phyloP scores from a whole-genome alignment of 2,113 vertebrate species.

The Oxygymnocypris stewartii region DNA sequence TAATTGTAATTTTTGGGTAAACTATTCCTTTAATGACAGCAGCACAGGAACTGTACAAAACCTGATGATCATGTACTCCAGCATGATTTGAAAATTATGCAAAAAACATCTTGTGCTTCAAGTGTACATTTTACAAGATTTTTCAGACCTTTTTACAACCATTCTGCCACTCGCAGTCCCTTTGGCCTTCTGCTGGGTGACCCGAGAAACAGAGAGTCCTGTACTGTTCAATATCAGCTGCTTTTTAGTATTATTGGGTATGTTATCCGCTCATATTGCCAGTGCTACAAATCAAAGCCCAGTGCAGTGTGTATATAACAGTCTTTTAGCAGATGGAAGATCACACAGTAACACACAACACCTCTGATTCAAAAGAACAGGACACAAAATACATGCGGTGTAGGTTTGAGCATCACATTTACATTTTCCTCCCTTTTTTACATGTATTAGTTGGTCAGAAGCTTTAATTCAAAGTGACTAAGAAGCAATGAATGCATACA shows the following conservation, averaged over 20 bases:
- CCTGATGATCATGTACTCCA: not conserved
- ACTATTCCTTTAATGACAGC: not conserved
- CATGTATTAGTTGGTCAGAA: too few species aligned
- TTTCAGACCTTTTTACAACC: too few species aligned
- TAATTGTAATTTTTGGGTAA: too few species aligned
- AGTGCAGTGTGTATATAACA: slow-evolving; percentile 41
- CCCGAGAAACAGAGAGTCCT: too few species aligned
- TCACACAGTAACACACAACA: not conserved
- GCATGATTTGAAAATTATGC: not conserved
- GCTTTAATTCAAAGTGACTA: not conserved
- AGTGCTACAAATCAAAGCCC: slow-evolving; percentile 48
- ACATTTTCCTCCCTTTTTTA: not conserved
- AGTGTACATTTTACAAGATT: not conserved
- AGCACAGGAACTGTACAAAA: not conserved
- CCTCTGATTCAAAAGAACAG: not conserved
- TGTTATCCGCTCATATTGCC: slow-evolving; percentile 48
- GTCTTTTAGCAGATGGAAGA: not conserved
- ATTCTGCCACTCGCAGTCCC: too few species aligned
- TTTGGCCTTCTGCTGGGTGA: too few species aligned
- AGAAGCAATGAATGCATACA: too few species aligned
- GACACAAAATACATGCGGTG: slow-evolving; percentile 20
- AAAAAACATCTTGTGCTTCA: not conserved
- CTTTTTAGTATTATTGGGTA: slow-evolving; percentile 57
- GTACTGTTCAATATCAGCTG: too few species aligned
- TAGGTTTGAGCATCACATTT: slow-evolving; percentile 7